Evolutionary conservation across 2,113 vertebrate genomes (phyloP), one percentile per base, ranked within the genome.

Genomic region (Stegastes partitus): DNA sequence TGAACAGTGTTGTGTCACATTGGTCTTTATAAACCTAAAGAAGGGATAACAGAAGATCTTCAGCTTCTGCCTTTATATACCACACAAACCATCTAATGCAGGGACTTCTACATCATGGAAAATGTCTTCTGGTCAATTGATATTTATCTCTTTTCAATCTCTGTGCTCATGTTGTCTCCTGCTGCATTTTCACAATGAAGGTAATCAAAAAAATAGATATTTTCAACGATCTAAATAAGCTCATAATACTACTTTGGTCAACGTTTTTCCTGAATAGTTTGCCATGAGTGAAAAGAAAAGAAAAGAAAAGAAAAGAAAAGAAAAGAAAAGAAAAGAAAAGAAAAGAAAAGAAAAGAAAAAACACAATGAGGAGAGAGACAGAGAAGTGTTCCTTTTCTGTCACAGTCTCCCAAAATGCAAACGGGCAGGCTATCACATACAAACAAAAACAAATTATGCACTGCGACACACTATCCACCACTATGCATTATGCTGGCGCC

Each of bases 371-470:
- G 1, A 56, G 50, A 50, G 2, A 78, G 65, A 63, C 12, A 70
- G 16, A 72, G 45, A 71, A 54, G 19, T 79, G 59, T 72, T 85
- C 56, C 44, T 73, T 79, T 77, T 53, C 73, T 71, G 58, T 83
- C 72, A 69, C 64, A 69, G 54, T 55, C 61, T 58, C 34, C 54
- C n/a, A 68, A 76, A 87, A 85, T 68, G 71, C 57, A 82, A 88
- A 85, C 65, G 54, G 69, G 74, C 77, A 87, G 74, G 58, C 72
- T 58, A 77, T 83, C 74, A 84, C 79, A 89, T 55, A 77, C 65
- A 89, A 82, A 88, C 72, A 90, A 89, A 89, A 91, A 82, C 88
- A 84, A 88, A 85, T 89, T 73, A 90, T 84, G 59, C 68, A 58
- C 72, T 67, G 77, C 55, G 42, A 76, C 81, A 84, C 84, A 82